Evolutionary conservation across 2,888 invertebrate genomes (phyloP).

Genomic region (Andrena marginata): DNA sequence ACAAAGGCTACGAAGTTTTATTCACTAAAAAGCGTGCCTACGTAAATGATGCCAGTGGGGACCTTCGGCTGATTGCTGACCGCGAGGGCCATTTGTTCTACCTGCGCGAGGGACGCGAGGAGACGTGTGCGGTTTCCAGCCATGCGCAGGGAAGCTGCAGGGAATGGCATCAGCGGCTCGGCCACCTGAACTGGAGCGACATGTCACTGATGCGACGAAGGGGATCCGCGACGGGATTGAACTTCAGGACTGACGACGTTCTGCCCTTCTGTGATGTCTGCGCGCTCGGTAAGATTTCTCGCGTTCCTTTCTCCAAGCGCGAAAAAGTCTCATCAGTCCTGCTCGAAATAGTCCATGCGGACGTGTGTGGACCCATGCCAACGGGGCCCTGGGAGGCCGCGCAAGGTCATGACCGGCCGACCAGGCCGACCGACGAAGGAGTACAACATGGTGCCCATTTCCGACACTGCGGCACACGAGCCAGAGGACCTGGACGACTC

Average conservation of each 20-base stretch:
- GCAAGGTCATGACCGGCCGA: neutral
- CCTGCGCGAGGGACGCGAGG: neutral
- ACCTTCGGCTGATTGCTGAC: neutral
- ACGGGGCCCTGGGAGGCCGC: neutral
- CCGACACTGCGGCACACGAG: neutral
- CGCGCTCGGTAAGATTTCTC: neutral
- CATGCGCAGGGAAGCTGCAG: too few species aligned
- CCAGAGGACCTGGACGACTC: neutral
- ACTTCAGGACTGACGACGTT: neutral
- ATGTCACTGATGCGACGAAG: neutral
- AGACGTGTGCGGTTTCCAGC: neutral
- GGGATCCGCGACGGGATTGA: neutral
- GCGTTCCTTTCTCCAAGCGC: neutral
- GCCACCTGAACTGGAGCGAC: neutral
- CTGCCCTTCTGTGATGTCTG: neutral
- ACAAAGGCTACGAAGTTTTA: neutral
- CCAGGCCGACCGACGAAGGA: neutral
- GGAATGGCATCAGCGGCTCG: neutral
- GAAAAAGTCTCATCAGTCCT: neutral
- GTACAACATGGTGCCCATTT: neutral
- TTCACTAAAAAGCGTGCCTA: neutral
- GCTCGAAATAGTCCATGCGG: neutral
- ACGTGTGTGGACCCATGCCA: conserved; percentile 5
- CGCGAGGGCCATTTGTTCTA: neutral
- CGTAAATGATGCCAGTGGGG: neutral